Conservation (phyloP, 2,113 vertebrate genomes). For the Sterrhoptilus dennistouni region DNA sequence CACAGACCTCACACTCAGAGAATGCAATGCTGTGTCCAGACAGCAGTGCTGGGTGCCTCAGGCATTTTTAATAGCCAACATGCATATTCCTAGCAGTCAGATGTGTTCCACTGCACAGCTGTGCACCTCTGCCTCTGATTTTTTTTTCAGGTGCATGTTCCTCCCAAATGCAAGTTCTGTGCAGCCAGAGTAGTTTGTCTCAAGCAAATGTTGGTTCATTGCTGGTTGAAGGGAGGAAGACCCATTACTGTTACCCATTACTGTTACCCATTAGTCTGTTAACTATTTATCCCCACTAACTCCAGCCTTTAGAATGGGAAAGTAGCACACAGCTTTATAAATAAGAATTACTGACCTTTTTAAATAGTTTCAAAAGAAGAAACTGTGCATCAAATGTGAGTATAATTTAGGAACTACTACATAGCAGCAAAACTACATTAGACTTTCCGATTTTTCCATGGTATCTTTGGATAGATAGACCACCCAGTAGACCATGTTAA, state of each 20-base stretch:
- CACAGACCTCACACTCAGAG: neutral
- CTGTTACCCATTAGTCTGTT: slow-evolving; percentile 32
- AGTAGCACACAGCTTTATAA: slow-evolving; percentile 71
- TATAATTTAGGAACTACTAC: slow-evolving; percentile 72
- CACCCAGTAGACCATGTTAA: slow-evolving; percentile 99
- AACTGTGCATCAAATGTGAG: slow-evolving; percentile 73
- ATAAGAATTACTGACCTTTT: slow-evolving; percentile 72
- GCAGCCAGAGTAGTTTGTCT: neutral
- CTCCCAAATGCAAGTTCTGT: slow-evolving; percentile 4
- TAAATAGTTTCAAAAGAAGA: slow-evolving; percentile 79
- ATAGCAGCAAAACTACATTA: slow-evolving; percentile 77
- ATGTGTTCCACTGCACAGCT: slow-evolving; percentile 43
- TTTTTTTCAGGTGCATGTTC: neutral
- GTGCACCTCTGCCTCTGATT: slow-evolving; percentile 2
- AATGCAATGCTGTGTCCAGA: slow-evolving; percentile 25
- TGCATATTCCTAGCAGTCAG: neutral
- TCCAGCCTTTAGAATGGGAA: slow-evolving; percentile 71
- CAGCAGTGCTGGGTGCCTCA: slow-evolving; percentile 24
- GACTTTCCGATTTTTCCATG: slow-evolving; percentile 86
- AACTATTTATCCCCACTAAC: slow-evolving; percentile 59
- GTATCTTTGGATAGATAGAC: slow-evolving; percentile 98
- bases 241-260: slow-evolving; percentile 38
- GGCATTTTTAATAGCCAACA: neutral
- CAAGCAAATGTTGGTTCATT: slow-evolving; percentile 13
- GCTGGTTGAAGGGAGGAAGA: slow-evolving; percentile 56